Percentiles rank a stretch among this genome's conserved stretches.
These are phyloP conservation scores for Ptilodon capucinus DNA, from an alignment of 2,888 invertebrate genomes.

Conservation along the genomic window DNA sequence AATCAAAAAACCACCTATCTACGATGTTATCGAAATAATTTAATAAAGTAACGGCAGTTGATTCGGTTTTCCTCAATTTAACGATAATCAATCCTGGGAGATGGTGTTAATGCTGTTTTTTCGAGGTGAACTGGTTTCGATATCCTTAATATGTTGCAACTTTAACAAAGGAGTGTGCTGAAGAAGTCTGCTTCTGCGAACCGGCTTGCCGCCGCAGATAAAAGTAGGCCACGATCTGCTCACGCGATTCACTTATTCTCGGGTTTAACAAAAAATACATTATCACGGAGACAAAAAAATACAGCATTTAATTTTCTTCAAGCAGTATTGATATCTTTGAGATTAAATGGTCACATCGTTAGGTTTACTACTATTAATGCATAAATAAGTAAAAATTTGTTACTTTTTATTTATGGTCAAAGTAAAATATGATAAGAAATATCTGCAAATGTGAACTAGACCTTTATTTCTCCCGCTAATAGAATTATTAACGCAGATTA, in stretches of 20 bases:
- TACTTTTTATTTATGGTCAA: too few species aligned
- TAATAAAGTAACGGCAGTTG: not conserved
- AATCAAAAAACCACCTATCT: not conserved
- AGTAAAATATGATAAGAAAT: too few species aligned
- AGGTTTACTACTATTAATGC: too few species aligned
- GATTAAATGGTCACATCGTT: too few species aligned
- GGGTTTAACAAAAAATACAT: not conserved
- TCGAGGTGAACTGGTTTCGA: conserved; percentile 27
- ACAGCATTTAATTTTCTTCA: too few species aligned
- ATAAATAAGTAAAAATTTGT: too few species aligned
- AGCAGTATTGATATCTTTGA: too few species aligned
- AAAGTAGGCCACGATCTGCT: conserved; percentile 55
- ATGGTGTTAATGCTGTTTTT: conserved; percentile 8
- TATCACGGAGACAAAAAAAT: too few species aligned
- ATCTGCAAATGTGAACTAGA: too few species aligned
- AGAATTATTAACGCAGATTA: too few species aligned
- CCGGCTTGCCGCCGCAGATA: conserved; percentile 44
- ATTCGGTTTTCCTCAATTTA: conserved; percentile 15
- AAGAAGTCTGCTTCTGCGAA: conserved; percentile 50
- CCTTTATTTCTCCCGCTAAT: too few species aligned
- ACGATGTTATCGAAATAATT: too few species aligned
- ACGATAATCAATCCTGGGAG: not conserved
- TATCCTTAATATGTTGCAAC: conserved; percentile 11
- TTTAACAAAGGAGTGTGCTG: conserved; percentile 29
- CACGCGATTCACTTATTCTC: conserved; percentile 48